Percentiles rank a stretch among this genome's conserved stretches.
phyloP scores from a whole-genome alignment of 2,113 vertebrate species.

The Chinchilla lanigera region DNA sequence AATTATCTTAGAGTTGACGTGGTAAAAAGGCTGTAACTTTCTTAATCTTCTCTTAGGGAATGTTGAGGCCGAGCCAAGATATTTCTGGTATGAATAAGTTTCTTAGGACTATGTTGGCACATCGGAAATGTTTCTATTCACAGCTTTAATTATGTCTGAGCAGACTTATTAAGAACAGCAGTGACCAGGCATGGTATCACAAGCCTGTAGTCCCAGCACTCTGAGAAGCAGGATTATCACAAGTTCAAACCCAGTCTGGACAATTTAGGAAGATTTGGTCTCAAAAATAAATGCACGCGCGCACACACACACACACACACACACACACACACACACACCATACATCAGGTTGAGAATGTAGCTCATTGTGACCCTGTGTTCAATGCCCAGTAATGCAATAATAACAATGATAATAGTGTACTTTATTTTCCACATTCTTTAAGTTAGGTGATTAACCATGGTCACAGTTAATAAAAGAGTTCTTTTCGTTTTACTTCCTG shows the following conservation, averaged over 20 bases:
- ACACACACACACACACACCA: background rate
- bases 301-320: background rate
- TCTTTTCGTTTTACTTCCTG: conserved; percentile 33
- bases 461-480: conserved; percentile 49
- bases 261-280: background rate
- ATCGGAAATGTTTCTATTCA: conserved; percentile 75
- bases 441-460: conserved; percentile 60
- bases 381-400: background rate
- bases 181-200: background rate
- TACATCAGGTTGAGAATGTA: background rate
- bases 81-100: conserved; percentile 43
- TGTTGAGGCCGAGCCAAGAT: conserved; percentile 7
- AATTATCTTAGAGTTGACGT: conserved; percentile 51
- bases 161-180: conserved; percentile 59
- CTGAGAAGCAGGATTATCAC: background rate
- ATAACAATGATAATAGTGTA: background rate
- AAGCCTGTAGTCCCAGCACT: background rate
- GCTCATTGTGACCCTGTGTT: background rate
- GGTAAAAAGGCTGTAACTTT: conserved; percentile 1
- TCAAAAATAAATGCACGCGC: background rate
- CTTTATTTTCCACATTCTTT: conserved; percentile 72
- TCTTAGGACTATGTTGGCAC: conserved; percentile 53
- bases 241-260: background rate
- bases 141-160: conserved; percentile 63
- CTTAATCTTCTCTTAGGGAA: conserved; percentile 54